phyloP scores from a whole-genome alignment of 2,113 vertebrate genomes.

The Callaeas wilsoni region DNA sequence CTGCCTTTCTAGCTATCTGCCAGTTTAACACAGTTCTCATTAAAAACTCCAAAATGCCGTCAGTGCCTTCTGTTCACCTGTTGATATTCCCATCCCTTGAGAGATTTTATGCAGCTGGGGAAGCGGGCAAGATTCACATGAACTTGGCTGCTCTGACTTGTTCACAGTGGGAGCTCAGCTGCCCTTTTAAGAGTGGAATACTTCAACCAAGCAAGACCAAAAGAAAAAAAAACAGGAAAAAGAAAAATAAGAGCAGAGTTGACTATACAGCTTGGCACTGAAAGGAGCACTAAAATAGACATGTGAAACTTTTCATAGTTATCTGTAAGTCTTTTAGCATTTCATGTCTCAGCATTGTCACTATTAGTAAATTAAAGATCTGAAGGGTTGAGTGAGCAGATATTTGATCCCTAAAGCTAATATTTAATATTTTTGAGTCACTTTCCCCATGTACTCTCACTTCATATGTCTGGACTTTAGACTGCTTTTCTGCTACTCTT shows the following conservation, averaged over 20 bases:
- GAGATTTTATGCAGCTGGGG: conserved; percentile 4
- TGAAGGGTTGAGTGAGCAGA: background rate
- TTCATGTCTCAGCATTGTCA: background rate
- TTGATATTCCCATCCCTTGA: background rate
- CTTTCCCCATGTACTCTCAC: background rate
- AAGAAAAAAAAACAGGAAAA: background rate
- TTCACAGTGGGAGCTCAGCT: background rate
- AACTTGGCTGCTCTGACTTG: background rate
- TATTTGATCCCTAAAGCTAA: background rate
- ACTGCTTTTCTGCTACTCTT: background rate
- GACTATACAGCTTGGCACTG: background rate
- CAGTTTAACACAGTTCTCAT: background rate
- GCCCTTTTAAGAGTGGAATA: background rate
- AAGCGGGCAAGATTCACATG: background rate
- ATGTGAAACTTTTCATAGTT: background rate
- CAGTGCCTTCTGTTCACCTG: conserved; percentile 25
- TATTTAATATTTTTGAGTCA: background rate
- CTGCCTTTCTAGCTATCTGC: background rate
- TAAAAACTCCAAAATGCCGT: background rate
- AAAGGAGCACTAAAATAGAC: background rate
- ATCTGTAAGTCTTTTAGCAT: background rate
- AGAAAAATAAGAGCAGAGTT: background rate
- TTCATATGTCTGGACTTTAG: background rate
- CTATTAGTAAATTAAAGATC: background rate
- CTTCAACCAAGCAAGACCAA: background rate